These are phyloP conservation scores for Pocota personata DNA, from an alignment of 2,888 invertebrate genomes.

Conservation along the genomic window DNA sequence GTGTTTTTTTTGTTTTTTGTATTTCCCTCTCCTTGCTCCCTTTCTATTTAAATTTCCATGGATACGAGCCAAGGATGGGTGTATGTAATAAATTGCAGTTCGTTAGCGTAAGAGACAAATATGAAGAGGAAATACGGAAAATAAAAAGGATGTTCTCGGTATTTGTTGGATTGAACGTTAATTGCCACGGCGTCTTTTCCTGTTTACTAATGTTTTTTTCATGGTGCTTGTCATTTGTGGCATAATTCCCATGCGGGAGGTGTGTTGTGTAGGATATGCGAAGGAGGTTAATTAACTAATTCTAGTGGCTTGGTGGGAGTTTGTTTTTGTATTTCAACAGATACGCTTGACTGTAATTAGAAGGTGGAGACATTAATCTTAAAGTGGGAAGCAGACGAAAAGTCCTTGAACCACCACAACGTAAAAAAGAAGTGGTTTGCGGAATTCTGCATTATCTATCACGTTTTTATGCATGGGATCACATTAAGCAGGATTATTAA, in stretches of 20 bases:
- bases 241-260: too few species aligned
- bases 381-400: too few species aligned
- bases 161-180: conserved; percentile 26
- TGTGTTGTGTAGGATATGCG: background rate
- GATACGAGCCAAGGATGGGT: conserved; percentile 6
- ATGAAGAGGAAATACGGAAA: conserved; percentile 24
- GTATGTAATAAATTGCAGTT: conserved; percentile 61
- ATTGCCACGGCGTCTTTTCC: conserved; percentile 30
- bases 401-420: too few species aligned
- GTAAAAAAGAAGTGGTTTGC: too few species aligned
- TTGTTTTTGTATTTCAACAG: background rate
- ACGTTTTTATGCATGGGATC: too few species aligned
- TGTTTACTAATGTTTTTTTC: conserved; percentile 14
- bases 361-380: too few species aligned
- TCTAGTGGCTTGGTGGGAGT: background rate
- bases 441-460: too few species aligned
- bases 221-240: too few species aligned
- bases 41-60: background rate
- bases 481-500: too few species aligned
- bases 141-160: conserved; percentile 17
- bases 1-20: background rate
- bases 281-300: conserved; percentile 8
- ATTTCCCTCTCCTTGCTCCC: background rate
- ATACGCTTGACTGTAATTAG: background rate
- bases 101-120: conserved; percentile 60